Evolutionary conservation across 1,140 invertebrate genomes (phyloP), one percentile per base, ranked within the genome.

Genomic region (Phymastichus coffea): DNA sequence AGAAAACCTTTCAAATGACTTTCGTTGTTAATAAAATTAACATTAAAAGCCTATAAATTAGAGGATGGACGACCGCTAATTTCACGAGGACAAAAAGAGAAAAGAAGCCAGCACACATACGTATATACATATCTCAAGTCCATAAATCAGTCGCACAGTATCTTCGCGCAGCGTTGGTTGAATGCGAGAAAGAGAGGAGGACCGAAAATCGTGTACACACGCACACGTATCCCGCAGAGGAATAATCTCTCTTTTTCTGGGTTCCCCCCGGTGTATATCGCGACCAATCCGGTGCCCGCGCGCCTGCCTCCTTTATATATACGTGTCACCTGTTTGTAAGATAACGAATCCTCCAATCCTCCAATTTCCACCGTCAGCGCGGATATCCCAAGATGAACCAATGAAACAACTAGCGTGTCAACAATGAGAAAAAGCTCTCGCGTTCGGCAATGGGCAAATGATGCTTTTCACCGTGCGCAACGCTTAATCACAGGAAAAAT

Each of bases 311-410:
- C n/a, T n/a, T n/a, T n/a, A n/a, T n/a, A 49, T 37, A 26, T 49
- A 54, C 40, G 66, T 66, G 67, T 69, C 68, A 71, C 68, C 68
- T 69, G 67, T 57, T 64, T 55, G 14, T 30, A 55, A 69, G 67
- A 68, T 68, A 68, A 66, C 41, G 26, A 14, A 35, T 41, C 51
- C 41, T 55, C 53, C 52, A 51, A 53, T 49, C 56, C 48, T 61
- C 62, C 66, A 65, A 65, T 69, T 69, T 66, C 57, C 56, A 65
- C 63, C 49, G 63, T n/a, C n/a, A n/a, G n/a, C n/a, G n/a, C n/a
- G n/a, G n/a, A n/a, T n/a, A n/a, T n/a, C n/a, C n/a, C n/a, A n/a
- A n/a, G n/a, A n/a, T n/a, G n/a, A n/a, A n/a, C n/a, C n/a, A n/a
- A n/a, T n/a, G n/a, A n/a, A n/a, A n/a, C n/a, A n/a, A n/a, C n/a